Evolutionary conservation across 2,113 vertebrate species (phyloP), one percentile per base, ranked within the genome.

Genomic region (Sprattus sprattus): DNA sequence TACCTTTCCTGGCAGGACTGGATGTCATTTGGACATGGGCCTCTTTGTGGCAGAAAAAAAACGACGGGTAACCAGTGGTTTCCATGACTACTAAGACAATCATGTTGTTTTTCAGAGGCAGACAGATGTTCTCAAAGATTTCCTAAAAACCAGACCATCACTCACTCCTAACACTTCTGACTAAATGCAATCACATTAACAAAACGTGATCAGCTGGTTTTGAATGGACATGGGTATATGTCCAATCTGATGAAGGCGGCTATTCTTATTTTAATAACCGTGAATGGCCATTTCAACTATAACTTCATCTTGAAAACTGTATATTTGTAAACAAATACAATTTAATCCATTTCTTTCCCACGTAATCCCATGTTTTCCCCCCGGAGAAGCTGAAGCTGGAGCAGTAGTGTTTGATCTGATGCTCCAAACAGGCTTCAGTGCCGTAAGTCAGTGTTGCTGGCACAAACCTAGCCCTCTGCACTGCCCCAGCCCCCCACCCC

Each of bases 361-460:
- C 15, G 15, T 67, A 39, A 75, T 75, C 67, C 39, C 28, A 75
- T 39, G 28, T 39, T 39, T 75, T 39, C 28, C 13, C 28, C 13
- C 28, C 13, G 4, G 28, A 32, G 67, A 32, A 2, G 67, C 67
- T 75, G 11, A 32, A 15, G 3, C 1, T 11, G n/a, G 67, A 28
- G 60, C n/a, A 49, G 54, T 32, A 16, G 67, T 75, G 67, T 75
- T 28, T 64, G 85, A 87, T 91, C 81, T 91, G 91, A 89, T 92
- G 94, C 89, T 90, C 85, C 85, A 57, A 83, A 45, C 60, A 81
- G 86, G 75, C 82, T 84, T 81, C 82, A 60, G 83, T 64, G 82
- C 44, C 60, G 83, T 86, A 89, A 71, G 45, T 83, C 49, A 45
- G 81, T n/a, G 16, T 52, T 28, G 22, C 71, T 83, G 86, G 82